These are phyloP conservation scores for Drosophila merina DNA, from an alignment of 2,888 invertebrate species.

Conservation along the genomic window DNA sequence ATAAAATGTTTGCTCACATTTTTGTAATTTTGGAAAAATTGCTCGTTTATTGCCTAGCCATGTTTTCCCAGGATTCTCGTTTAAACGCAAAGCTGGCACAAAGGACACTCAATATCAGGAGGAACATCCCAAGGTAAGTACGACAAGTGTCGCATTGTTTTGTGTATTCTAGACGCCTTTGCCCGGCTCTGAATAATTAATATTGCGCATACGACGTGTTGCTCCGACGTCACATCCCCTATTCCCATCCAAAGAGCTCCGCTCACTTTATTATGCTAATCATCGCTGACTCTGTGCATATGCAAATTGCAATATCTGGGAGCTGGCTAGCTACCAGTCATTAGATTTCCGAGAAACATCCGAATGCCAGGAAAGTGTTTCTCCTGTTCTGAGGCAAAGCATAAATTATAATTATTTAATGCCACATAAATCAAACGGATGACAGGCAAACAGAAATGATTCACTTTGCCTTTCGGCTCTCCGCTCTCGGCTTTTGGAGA, in stretches of 20 bases:
- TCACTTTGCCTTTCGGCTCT: slow-evolving; percentile 1
- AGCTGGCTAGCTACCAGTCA: slow-evolving; percentile 20
- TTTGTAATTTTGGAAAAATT: slow-evolving; percentile 74
- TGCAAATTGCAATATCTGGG: slow-evolving; percentile 44
- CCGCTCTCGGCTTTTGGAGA: not conserved
- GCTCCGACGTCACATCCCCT: slow-evolving; percentile 30
- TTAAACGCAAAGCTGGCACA: slow-evolving; percentile 47
- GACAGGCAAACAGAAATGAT: slow-evolving; percentile 38
- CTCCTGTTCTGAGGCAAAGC: slow-evolving; percentile 11
- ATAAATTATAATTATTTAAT: slow-evolving; percentile 62
- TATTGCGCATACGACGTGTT: slow-evolving; percentile 75
- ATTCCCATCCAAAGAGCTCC: not conserved
- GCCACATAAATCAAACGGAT: slow-evolving; percentile 69
- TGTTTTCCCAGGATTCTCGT: slow-evolving; percentile 48
- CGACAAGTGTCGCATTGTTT: slow-evolving; percentile 39
- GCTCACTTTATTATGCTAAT: slow-evolving; percentile 60
- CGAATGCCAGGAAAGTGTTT: not conserved
- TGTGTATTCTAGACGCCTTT: slow-evolving; percentile 28
- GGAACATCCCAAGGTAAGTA: not conserved
- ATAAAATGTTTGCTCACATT: slow-evolving; percentile 76
- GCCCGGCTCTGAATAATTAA: slow-evolving; percentile 65
- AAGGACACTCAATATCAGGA: not conserved
- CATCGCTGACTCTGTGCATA: slow-evolving; percentile 41
- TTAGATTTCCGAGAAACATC: slow-evolving; percentile 3
- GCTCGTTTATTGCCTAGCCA: slow-evolving; percentile 67